Evolutionary conservation across 2,888 invertebrate genomes (phyloP), one percentile per base, ranked within the genome.

Genomic region (Anthophora plumipes): DNA sequence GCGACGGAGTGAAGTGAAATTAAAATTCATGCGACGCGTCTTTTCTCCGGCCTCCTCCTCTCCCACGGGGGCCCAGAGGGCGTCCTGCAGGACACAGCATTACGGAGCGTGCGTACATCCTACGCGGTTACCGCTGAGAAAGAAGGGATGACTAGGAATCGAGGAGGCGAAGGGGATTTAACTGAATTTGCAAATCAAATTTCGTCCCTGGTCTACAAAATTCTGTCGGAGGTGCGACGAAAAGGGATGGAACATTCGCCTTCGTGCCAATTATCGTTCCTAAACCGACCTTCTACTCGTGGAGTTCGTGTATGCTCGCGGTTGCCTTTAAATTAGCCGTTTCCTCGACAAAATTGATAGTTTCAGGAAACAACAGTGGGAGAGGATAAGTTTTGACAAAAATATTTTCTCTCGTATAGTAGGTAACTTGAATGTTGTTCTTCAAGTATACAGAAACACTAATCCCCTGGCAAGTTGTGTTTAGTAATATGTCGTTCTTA

Each of bases 111-210:
- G 75, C 82, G 83, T 87, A 82, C 81, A 80, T 86, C 75, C 66
- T 72, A 74, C 66, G 79, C 71, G 71, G 82, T 80, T 67, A 67
- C 71, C 74, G 31, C 43, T 63, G 66, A 55, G 46, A 72, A 81
- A 82, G 82, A 85, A 81, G 82, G 79, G 78, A 80, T 37, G 80
- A 82, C 73, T 77, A 73, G 84, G 57, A 83, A 80, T 78, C 71
- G 78, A 77, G 78, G 79, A 81, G 82, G 85, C 87, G 89, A 84
- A 86, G 87, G 84, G 80, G 86, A 87, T 87, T 89, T 90, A 91
- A 89, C 88, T 85, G 69, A 91, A 92, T 92, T 92, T 92, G 92
- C 91, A 92, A 92, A 92, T 92, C 91, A 92, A 91, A 92, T 92
- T 91, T 87, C 81, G 82, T 85, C 86, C 83, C 87, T 79, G 86